phyloP scores from a whole-genome alignment of 2,888 invertebrate species.

The Aphodius sticticus region DNA sequence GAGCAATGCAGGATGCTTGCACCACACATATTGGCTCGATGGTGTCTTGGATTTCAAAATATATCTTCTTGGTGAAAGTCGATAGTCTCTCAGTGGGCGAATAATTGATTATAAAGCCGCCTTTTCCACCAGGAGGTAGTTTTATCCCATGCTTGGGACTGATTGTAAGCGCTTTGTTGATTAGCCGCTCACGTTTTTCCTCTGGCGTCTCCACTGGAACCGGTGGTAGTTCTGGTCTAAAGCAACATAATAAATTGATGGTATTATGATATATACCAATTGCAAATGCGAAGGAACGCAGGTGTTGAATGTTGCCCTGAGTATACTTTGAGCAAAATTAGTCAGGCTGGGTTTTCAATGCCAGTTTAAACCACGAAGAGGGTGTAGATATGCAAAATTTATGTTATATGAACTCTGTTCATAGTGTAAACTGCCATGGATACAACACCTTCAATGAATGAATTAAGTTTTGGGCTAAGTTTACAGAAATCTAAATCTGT shows the following conservation, averaged over 20 bases:
- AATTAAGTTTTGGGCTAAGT: too few species aligned
- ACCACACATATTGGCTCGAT: slow-evolving; percentile 63
- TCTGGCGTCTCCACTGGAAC: slow-evolving; percentile 39
- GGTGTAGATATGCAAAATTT: too few species aligned
- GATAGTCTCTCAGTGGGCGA: slow-evolving; percentile 53
- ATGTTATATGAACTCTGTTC: too few species aligned
- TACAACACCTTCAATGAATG: too few species aligned
- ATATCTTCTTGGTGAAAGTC: slow-evolving; percentile 58
- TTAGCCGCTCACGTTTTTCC: slow-evolving; percentile 39
- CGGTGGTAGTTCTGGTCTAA: slow-evolving; percentile 12
- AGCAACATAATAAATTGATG: neutral
- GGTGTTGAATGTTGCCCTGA: neutral
- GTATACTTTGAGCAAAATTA: neutral
- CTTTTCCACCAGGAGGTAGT: slow-evolving; percentile 53
- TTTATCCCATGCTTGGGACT: slow-evolving; percentile 50
- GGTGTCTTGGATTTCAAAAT: slow-evolving; percentile 61
- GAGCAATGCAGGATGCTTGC: slow-evolving; percentile 63
- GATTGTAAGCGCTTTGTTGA: slow-evolving; percentile 48
- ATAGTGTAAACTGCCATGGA: too few species aligned
- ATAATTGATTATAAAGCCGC: slow-evolving; percentile 55
- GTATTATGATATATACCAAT: neutral
- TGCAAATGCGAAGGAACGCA: neutral
- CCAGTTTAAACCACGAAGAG: too few species aligned
- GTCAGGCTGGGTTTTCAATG: too few species aligned
- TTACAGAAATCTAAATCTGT: too few species aligned